phyloP scores from a whole-genome alignment of 2,113 vertebrate species.

The Illadopsis cleaveri region DNA sequence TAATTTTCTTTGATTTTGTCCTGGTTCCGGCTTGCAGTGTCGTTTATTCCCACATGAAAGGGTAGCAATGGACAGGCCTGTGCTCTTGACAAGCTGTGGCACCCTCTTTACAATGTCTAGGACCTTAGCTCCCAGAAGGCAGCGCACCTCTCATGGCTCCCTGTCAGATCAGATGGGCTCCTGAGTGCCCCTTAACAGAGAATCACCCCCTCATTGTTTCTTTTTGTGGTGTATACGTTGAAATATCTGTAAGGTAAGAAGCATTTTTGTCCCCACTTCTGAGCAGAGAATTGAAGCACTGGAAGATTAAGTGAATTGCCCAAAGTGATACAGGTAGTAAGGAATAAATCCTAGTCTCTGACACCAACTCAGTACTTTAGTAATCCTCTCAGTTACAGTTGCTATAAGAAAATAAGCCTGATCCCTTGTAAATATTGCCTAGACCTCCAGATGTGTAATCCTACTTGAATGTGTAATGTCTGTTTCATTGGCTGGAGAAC shows the following conservation, averaged over 20 bases:
- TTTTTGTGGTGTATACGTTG: not conserved
- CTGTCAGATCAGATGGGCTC: not conserved
- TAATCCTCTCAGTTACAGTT: slow-evolving; percentile 39
- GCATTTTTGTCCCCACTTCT: not conserved
- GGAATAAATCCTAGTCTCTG: slow-evolving; percentile 34
- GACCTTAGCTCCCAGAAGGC: not conserved
- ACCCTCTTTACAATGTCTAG: not conserved
- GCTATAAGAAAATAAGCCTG: not conserved
- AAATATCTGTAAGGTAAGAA: not conserved
- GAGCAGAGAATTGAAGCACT: not conserved
- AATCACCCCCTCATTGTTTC: not conserved
- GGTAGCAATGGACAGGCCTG: not conserved
- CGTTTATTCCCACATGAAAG: not conserved
- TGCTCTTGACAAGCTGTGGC: not conserved
- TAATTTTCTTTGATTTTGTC: not conserved
- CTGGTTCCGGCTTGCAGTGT: not conserved
- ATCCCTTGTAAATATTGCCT: slow-evolving; percentile 10
- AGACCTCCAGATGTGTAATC: slow-evolving; percentile 12
- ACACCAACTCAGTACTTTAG: not conserved
- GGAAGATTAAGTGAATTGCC: not conserved
- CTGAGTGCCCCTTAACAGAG: not conserved
- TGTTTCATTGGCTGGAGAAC: not conserved
- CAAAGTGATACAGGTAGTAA: not conserved
- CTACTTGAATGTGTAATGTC: not conserved
- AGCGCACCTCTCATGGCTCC: not conserved